phyloP scores from a whole-genome alignment of 53 echinoderm and acorn worm genomes.

The Luidia sarsii region DNA sequence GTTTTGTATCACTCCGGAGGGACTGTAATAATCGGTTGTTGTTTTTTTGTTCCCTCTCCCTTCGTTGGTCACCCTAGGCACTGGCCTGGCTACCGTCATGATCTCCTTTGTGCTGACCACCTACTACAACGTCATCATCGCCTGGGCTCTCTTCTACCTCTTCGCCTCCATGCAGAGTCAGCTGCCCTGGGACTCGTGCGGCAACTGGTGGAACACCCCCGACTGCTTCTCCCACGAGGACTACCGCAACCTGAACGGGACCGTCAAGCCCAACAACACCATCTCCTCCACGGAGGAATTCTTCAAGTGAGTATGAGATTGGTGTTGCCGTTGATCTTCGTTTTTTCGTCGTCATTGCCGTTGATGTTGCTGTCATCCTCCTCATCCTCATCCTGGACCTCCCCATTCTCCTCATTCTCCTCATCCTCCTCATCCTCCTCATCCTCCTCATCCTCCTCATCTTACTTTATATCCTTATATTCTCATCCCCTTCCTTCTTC shows the following conservation, averaged over 20 bases:
- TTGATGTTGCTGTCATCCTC: too few relatives aligned
- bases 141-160: constrained; percentile 96
- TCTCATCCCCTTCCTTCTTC: too few relatives aligned
- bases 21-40: too few relatives aligned
- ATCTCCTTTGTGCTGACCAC: constrained; percentile 95
- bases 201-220: constrained; percentile 80
- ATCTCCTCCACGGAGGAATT: constrained; percentile 87
- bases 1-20: too few relatives aligned
- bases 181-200: constrained; percentile 86
- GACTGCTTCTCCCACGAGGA: constrained; percentile 86
- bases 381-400: too few relatives aligned
- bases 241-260: constrained; percentile 58
- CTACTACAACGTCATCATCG: constrained; percentile 99
- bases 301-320: constrained; percentile 74
- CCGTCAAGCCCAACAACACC: constrained; percentile 73
- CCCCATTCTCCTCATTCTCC: too few relatives aligned
- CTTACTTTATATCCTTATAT: too few relatives aligned
- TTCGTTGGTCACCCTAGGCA: too few relatives aligned
- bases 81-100: constrained; percentile 89
- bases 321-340: neutral
- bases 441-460: too few relatives aligned
- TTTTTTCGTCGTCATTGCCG: neutral
- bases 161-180: constrained; percentile 81
- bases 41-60: too few relatives aligned
- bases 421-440: too few relatives aligned